Evolutionary conservation across 2,113 vertebrate species (phyloP), one percentile per base, ranked within the genome.

Genomic region (Blennius ocellaris): DNA sequence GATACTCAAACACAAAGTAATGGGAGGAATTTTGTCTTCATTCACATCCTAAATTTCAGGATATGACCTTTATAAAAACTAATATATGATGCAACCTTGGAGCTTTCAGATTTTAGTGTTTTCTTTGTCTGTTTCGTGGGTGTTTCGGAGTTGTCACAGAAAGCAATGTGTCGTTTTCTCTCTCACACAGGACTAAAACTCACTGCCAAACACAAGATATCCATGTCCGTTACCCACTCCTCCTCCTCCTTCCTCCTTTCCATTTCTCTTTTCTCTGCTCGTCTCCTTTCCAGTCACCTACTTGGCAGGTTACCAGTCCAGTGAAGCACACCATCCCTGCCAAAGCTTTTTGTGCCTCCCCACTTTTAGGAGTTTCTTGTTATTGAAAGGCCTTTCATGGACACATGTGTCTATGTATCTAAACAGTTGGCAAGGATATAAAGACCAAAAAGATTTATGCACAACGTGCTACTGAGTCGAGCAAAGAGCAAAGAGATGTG

Each of bases 141-240:
- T 80, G 70, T 69, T 72, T 78, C 61, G 78, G 81, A 65, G 76
- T 76, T 68, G 81, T 72, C 75, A 84, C 55, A 81, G 50, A 68
- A 73, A 60, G 41, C 47, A 69, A 49, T 49, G 30, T 47, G 69
- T 68, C 45, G 74, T 72, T 64, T 76, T 71, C 49, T 85, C 60
- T 82, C 62, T 83, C 69, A 80, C 63, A 58, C 57, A 78, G 82
- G 45, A 81, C 50, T 47, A 65, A 77, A 58, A 65, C 70, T 61
- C 59, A 44, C 17, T 63, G 40, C 61, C 62, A 78, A 9, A 59
- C 62, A 65, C 56, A 78, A 81, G 37, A 82, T 78, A 72, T 69
- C 62, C 39, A 3, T 81, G 73, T 78, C 73, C 44, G 70, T 56
- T 58, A 50, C 50, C 51, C 10, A 11, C 30, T 72, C 76, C 40